Percentiles rank a stretch among this genome's conserved stretches.
These are phyloP conservation scores for Drosophila tani DNA, from an alignment of 1,140 invertebrate species.

Conservation along the genomic window DNA sequence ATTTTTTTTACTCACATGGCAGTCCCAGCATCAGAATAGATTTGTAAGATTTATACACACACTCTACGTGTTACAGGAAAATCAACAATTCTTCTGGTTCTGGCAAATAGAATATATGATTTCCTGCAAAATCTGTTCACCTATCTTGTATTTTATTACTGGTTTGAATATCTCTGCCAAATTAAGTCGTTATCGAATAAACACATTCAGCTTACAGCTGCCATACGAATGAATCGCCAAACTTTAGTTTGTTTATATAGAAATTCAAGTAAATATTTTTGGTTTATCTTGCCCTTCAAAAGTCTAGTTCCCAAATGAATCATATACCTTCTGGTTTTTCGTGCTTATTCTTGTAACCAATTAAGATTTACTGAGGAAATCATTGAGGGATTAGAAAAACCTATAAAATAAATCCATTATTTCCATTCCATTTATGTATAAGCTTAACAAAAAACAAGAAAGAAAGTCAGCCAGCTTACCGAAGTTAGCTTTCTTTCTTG, in stretches of 20 bases:
- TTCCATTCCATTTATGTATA: no score
- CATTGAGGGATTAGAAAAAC: no score
- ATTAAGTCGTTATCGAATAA: constrained; percentile 6
- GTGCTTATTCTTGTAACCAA: no score
- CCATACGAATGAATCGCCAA: neutral
- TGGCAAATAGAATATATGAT: no score
- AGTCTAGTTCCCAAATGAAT: neutral
- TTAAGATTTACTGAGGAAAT: neutral
- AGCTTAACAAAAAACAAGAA: no score
- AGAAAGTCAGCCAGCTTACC: no score
- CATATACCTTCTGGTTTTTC: neutral
- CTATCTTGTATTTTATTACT: neutral
- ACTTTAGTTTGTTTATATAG: constrained; percentile 4
- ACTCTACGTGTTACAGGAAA: neutral
- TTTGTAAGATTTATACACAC: no score
- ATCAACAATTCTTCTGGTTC: neutral
- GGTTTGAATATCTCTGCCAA: constrained; percentile 1
- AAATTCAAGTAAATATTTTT: neutral
- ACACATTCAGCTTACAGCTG: constrained; percentile 7
- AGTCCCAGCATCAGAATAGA: neutral
- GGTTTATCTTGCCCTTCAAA: neutral
- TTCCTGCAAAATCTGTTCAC: neutral
- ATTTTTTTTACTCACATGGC: no score
- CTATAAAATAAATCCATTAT: no score
- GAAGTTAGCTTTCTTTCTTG: no score